Evolutionary conservation across 2,113 vertebrate genomes (phyloP).

Genomic region (Leuciscus idus): DNA sequence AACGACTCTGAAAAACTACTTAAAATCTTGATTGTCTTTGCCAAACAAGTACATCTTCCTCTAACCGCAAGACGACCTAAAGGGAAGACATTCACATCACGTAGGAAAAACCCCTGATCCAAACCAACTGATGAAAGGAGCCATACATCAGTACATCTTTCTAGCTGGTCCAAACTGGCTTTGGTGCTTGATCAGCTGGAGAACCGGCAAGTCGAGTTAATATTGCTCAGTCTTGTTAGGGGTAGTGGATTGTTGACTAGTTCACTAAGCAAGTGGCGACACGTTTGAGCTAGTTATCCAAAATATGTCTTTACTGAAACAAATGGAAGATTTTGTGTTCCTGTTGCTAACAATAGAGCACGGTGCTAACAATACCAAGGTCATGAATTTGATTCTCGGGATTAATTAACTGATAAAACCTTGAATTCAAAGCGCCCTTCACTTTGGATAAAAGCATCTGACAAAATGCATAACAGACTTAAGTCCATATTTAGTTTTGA

Average conservation of each 20-base stretch:
- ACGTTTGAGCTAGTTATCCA: neutral
- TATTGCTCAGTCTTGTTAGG: neutral
- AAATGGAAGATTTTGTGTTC: neutral
- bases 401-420: neutral
- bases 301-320: neutral
- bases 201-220: neutral
- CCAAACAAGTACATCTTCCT: neutral
- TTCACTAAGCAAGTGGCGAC: neutral
- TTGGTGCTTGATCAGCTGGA: neutral
- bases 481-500: too few species aligned
- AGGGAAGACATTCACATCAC: neutral
- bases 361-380: neutral
- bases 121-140: neutral
- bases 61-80: neutral
- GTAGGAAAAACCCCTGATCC: neutral
- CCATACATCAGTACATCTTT: neutral
- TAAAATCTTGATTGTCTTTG: too few species aligned
- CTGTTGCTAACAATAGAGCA: neutral
- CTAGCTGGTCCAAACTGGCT: neutral
- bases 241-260: neutral
- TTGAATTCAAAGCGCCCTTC: neutral
- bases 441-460: neutral
- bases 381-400: neutral
- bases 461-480: neutral
- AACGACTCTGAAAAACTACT: too few species aligned